A percentile compares a stretch with the other conserved stretches of the same genome.
Conservation (phyloP, 2,888 invertebrate genomes). For the Ethmia dodecea region DNA sequence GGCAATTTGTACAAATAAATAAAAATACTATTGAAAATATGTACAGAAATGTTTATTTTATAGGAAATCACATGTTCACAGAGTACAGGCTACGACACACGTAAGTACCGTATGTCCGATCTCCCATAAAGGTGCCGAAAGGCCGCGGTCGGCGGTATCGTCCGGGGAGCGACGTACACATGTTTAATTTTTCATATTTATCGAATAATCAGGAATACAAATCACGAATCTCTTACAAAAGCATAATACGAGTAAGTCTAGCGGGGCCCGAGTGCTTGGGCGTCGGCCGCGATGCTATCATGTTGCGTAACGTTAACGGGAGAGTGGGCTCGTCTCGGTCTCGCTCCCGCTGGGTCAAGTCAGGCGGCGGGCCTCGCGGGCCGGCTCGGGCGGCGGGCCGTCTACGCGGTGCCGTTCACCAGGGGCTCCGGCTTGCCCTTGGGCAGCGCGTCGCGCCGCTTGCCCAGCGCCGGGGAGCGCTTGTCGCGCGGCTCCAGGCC, state of each 20-base stretch:
- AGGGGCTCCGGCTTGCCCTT: slow-evolving; percentile 79
- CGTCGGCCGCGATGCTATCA: slow-evolving; percentile 16
- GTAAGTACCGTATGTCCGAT: slow-evolving; percentile 49
- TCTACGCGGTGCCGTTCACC: slow-evolving; percentile 81
- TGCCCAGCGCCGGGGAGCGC: slow-evolving; percentile 41
- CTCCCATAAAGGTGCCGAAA: slow-evolving; percentile 52
- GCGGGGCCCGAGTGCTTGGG: slow-evolving; percentile 23
- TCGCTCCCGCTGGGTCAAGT: neutral
- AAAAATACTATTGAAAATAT: slow-evolving; percentile 72
- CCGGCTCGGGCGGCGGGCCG: slow-evolving; percentile 3
- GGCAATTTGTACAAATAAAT: slow-evolving; percentile 54
- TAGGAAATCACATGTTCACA: slow-evolving; percentile 65
- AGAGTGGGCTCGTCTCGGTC: neutral
- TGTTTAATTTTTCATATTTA: slow-evolving; percentile 60
- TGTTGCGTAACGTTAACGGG: no score
- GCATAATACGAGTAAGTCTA: slow-evolving; percentile 70
- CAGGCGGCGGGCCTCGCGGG: slow-evolving; percentile 4
- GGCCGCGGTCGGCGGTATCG: slow-evolving; percentile 50
- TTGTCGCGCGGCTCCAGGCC: slow-evolving; percentile 19
- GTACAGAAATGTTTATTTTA: slow-evolving; percentile 74
- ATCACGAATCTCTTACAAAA: slow-evolving; percentile 75
- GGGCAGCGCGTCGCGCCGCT: slow-evolving; percentile 57
- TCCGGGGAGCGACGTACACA: slow-evolving; percentile 68
- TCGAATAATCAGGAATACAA: slow-evolving; percentile 75
- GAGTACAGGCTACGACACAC: slow-evolving; percentile 52